Evolutionary conservation across 2,797 vertebrate species (phyloP).

Genomic region (Epinephelus awoara): DNA sequence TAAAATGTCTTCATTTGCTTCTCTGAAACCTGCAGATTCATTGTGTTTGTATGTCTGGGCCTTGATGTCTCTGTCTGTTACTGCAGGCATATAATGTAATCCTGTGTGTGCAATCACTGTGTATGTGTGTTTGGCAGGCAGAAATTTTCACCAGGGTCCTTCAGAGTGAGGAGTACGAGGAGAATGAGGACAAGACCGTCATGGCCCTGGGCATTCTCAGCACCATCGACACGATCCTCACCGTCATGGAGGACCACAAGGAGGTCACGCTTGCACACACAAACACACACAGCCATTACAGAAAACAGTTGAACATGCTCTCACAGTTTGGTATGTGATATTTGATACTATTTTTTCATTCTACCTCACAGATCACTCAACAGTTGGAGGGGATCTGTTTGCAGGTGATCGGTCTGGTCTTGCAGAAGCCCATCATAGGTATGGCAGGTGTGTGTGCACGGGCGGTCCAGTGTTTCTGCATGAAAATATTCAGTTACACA

Average conservation of each 20-base stretch:
- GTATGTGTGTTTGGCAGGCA: slow-evolving; percentile 82
- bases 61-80: not conserved
- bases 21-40: not conserved
- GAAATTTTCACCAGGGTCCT: slow-evolving; percentile 97
- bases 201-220: slow-evolving; percentile 97
- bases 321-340: not conserved
- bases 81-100: not conserved
- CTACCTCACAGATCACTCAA: slow-evolving; percentile 90
- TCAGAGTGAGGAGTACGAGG: slow-evolving; percentile 97
- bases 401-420: slow-evolving; percentile 95
- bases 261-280: slow-evolving; percentile 85
- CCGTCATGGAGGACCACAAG: slow-evolving; percentile 96
- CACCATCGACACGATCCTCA: slow-evolving; percentile 97
- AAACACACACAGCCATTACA: not conserved
- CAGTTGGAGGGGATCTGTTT: slow-evolving; percentile 98
- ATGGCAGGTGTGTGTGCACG: slow-evolving; percentile 85
- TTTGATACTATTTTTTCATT: not conserved
- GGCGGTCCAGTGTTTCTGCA: slow-evolving; percentile 14
- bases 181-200: slow-evolving; percentile 96
- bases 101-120: not conserved
- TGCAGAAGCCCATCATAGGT: slow-evolving; percentile 99
- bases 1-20: not conserved
- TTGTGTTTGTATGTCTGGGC: not conserved
- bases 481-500: not conserved
- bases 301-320: not conserved